Conservation (phyloP, 2,888 invertebrate species). For the Trichacis sp. region DNA sequence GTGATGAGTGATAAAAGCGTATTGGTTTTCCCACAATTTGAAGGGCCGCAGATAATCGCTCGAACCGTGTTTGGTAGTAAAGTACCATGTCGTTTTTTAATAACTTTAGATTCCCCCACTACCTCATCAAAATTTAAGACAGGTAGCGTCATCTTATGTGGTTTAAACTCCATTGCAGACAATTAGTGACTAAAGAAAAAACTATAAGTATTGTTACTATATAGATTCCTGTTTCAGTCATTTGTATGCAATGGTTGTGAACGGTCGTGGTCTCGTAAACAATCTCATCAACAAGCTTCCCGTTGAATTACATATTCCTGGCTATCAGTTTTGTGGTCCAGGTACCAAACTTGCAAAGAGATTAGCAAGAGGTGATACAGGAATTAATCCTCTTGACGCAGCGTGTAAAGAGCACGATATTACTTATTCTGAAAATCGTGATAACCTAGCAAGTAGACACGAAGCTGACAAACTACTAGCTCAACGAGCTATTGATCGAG, state of each 20-base stretch:
- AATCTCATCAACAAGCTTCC: constrained; percentile 30
- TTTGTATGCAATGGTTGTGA: neutral
- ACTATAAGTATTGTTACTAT: neutral
- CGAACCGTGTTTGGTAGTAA: constrained; percentile 47
- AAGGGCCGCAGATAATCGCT: no score
- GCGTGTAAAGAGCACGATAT: no score
- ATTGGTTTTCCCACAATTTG: constrained; percentile 62
- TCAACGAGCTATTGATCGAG: constrained; percentile 54
- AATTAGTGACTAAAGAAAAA: neutral
- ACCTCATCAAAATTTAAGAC: constrained; percentile 26
- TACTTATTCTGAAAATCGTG: constrained; percentile 25
- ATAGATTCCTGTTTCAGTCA: neutral
- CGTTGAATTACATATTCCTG: no score
- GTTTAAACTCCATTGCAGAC: constrained; percentile 14
- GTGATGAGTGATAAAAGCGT: constrained; percentile 54
- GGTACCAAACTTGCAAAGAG: no score
- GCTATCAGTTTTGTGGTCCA: no score
- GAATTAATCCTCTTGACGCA: constrained; percentile 44
- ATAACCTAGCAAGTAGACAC: constrained; percentile 44
- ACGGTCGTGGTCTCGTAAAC: constrained; percentile 12
- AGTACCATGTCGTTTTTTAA: constrained; percentile 26
- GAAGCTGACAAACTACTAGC: constrained; percentile 57
- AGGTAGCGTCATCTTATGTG: constrained; percentile 10
- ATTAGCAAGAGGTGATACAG: constrained; percentile 43
- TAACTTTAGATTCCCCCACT: neutral